Base-by-base conservation (phyloP, 2,113 vertebrate species). In the Rostratula benghalensis region DNA sequence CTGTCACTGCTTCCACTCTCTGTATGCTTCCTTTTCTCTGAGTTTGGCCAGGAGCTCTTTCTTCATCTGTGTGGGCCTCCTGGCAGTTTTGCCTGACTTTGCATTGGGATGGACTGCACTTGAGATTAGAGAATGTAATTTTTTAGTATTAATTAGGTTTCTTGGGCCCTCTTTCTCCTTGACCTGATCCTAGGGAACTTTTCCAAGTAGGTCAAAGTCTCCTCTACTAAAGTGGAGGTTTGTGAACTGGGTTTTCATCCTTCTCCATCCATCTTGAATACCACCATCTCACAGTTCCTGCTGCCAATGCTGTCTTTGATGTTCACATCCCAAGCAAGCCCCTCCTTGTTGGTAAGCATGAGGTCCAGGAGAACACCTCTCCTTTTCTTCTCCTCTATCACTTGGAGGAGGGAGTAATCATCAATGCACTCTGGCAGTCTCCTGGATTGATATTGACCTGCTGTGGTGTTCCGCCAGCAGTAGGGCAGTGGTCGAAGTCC, bases 321-420 rank as follows among this genome's bases (percentile, higher is more conserved):
- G 5, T 54, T 87, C 20, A 54, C 17, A 45, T 31, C 5, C 5
- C 11, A 10, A 23, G 1, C 5, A 8, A 79, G 7, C 1, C 2
- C 2, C 4, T 83, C 16, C 10, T 57, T 2, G 0, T 0, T 71
- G 9, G 21, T 57, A 14, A 21, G 19, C 28, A 35, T 23, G 9
- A 71, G 11, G 14, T 54, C 11, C 31, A 77, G 24, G 11, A 70
- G 39, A 67, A n/a, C 11, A 60, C 3, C 8, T 53, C 9, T 74
- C 13, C 10, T 71, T 1, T 3, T 43, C 2, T 2, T 8, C 8
- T 80, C 13, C 20, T 61, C 15, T 51, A 11, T 23, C 25, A 33
- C 10, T 41, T 76, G 41, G 33, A 93, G 57, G 2, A 70, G 17
- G 5, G 93, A 76, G 8, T 8, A 17, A 35, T 35, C 11, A 83